phyloP scores from a whole-genome alignment of 1,140 invertebrate genomes.

The Zaprionus capensis region DNA sequence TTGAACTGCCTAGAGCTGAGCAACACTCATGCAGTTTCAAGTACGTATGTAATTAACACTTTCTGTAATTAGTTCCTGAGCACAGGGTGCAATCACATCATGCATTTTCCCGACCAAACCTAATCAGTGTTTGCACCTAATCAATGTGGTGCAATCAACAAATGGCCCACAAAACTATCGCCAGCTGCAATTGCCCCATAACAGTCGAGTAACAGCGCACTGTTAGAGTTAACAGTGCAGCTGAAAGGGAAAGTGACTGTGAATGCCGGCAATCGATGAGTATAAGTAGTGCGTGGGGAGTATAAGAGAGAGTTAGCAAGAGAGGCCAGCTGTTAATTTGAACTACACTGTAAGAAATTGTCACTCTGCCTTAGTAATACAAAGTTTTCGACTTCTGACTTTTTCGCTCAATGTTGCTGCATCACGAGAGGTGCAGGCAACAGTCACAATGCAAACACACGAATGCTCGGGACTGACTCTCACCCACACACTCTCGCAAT shows the following conservation, averaged over 20 bases:
- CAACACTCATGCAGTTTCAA: neutral
- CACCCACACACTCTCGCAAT: conserved; percentile 24
- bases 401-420: conserved; percentile 13
- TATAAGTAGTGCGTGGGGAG: conserved; percentile 22
- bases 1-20: neutral
- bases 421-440: neutral
- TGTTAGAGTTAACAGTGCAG: conserved; percentile 29
- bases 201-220: conserved; percentile 12
- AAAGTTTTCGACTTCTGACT: no score
- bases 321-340: neutral
- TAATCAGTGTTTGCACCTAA: conserved; percentile 27
- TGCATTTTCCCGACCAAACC: conserved; percentile 22
- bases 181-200: neutral
- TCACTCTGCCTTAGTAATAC: no score
- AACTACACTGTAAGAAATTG: conserved; percentile 14
- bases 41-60: neutral
- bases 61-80: conserved; percentile 6
- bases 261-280: conserved; percentile 31
- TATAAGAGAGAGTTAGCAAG: neutral
- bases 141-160: conserved; percentile 40
- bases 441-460: conserved; percentile 16
- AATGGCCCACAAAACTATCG: conserved; percentile 37
- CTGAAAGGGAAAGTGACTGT: conserved; percentile 39
- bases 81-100: conserved; percentile 11
- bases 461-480: neutral